These are phyloP conservation scores for Aethina tumida DNA, from an alignment of 1,140 invertebrate species.

Conservation along the genomic window DNA sequence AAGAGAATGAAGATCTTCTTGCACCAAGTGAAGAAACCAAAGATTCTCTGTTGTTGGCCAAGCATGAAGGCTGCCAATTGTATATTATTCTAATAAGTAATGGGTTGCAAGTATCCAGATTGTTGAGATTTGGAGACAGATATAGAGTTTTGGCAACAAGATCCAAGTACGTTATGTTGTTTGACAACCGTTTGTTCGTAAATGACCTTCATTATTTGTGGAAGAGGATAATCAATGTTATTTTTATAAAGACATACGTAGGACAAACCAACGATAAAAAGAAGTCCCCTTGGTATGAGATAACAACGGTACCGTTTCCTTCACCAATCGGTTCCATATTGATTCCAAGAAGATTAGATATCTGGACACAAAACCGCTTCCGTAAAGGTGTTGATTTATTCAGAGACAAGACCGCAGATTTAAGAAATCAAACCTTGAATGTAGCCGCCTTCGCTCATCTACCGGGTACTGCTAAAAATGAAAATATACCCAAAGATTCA, in stretches of 20 bases:
- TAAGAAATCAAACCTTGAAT: constrained; percentile 43
- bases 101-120: constrained; percentile 50
- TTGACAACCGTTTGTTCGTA: constrained; percentile 55
- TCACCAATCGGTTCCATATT: constrained; percentile 40
- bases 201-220: constrained; percentile 60
- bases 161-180: constrained; percentile 55
- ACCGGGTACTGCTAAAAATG: constrained; percentile 46
- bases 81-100: constrained; percentile 66
- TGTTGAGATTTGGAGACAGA: constrained; percentile 60
- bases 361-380: constrained; percentile 50
- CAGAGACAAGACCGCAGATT: constrained; percentile 47
- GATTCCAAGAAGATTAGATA: constrained; percentile 47
- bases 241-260: constrained; percentile 55
- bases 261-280: constrained; percentile 29
- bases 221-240: constrained; percentile 62
- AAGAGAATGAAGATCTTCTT: constrained; percentile 54
- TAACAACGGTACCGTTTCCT: constrained; percentile 63
- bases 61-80: constrained; percentile 53
- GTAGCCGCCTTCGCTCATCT: constrained; percentile 60
- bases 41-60: constrained; percentile 44
- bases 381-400: constrained; percentile 43
- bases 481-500: constrained; percentile 14
- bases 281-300: constrained; percentile 48
- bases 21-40: constrained; percentile 46
- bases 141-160: constrained; percentile 56